These are phyloP conservation scores for Egretta garzetta DNA, from an alignment of 2,113 vertebrate species.

Conservation along the genomic window DNA sequence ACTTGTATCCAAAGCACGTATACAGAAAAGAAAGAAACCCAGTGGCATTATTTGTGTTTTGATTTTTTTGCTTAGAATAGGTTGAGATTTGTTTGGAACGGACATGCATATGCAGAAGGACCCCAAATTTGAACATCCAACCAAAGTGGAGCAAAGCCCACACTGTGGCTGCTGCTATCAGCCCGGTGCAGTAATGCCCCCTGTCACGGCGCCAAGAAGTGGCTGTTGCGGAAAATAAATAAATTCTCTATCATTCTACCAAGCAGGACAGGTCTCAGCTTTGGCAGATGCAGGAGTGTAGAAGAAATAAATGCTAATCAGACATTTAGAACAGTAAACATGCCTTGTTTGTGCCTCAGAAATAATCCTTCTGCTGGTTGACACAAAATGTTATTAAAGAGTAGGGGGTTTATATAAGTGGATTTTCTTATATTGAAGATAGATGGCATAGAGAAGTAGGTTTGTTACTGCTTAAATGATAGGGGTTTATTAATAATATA, in stretches of 20 bases:
- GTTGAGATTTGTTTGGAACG: background rate
- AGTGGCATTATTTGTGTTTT: background rate
- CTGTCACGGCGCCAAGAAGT: background rate
- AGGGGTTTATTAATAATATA: background rate
- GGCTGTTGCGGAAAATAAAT: background rate
- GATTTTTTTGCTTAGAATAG: background rate
- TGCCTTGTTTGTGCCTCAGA: background rate
- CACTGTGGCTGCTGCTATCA: background rate
- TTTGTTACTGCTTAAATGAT: background rate
- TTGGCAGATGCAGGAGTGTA: background rate
- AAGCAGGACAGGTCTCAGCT: background rate
- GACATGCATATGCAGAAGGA: background rate
- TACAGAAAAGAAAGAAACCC: background rate
- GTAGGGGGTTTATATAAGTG: background rate
- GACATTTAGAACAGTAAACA: background rate
- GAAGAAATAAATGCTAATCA: background rate
- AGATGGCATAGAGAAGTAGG: rapidly evolving
- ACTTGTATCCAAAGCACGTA: background rate
- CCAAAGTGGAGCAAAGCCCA: background rate
- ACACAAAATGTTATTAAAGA: background rate
- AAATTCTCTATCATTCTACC: background rate
- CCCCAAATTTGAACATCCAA: background rate
- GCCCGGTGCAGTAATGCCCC: background rate
- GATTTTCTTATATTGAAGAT: background rate
- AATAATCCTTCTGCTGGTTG: background rate